A percentile compares a stretch with the other conserved stretches of the same genome.
Evolutionary conservation across 2,797 vertebrate genomes (phyloP).

Genomic region (Capromys pilorides): DNA sequence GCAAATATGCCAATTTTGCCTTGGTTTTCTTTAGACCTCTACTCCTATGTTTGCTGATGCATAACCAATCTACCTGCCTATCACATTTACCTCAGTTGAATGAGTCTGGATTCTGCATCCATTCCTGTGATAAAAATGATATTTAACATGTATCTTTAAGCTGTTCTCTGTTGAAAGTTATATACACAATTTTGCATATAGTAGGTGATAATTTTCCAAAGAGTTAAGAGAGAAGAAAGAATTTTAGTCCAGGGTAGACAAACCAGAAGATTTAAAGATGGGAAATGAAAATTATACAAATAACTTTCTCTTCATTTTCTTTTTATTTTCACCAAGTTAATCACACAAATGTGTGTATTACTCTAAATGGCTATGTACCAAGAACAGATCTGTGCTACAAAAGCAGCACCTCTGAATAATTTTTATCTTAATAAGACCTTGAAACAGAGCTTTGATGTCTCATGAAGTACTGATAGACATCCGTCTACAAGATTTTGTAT

Average conservation of each 20-base stretch:
- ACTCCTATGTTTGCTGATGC: not conserved
- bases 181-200: not conserved
- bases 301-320: not conserved
- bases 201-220: not conserved
- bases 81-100: not conserved
- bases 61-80: not conserved
- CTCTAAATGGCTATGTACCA: not conserved
- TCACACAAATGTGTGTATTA: not conserved
- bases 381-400: not conserved
- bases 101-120: not conserved
- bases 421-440: not conserved
- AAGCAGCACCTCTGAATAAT: not conserved
- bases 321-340: not conserved
- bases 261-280: not conserved
- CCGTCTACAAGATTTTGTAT: not conserved
- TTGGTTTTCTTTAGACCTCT: not conserved
- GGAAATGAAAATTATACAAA: not conserved
- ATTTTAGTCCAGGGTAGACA: not conserved
- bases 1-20: not conserved
- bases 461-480: not conserved
- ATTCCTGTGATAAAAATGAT: not conserved
- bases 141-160: not conserved
- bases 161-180: not conserved
- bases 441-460: not conserved
- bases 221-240: not conserved